Evolutionary conservation across 2,888 invertebrate species (phyloP).

Genomic region (Agrotis puta): DNA sequence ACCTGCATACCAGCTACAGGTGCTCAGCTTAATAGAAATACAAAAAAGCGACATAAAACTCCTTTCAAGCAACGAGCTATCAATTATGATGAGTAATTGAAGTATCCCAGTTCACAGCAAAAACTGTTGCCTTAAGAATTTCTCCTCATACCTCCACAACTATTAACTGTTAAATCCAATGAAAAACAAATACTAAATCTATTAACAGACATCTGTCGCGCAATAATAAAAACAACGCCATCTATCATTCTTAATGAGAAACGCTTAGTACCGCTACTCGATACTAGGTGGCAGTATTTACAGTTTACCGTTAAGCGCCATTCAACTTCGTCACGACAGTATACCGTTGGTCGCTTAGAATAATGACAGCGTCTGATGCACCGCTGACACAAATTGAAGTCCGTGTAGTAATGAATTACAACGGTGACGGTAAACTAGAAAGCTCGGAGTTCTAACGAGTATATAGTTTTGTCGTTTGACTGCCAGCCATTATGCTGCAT

Average conservation of each 20-base stretch:
- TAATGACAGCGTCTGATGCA: constrained; percentile 78
- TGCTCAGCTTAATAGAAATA: constrained; percentile 6
- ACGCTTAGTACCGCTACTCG: constrained; percentile 83
- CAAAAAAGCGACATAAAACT: constrained; percentile 23
- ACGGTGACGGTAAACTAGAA: constrained; percentile 67
- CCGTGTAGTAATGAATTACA: constrained; percentile 76
- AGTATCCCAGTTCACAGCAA: constrained; percentile 46
- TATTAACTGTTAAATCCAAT: constrained; percentile 53
- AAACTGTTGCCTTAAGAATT: constrained; percentile 51
- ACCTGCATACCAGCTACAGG: background rate
- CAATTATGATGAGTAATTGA: constrained; percentile 58
- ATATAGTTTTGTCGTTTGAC: constrained; percentile 45
- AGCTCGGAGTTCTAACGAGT: constrained; percentile 56
- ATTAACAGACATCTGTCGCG: constrained; percentile 41
- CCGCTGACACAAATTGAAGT: constrained; percentile 80
- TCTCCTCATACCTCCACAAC: constrained; percentile 27
- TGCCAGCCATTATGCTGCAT: constrained; percentile 37
- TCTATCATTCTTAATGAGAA: constrained; percentile 79
- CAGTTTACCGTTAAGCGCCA: constrained; percentile 76
- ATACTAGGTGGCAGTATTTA: constrained; percentile 85
- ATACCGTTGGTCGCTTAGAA: constrained; percentile 76
- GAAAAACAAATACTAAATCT: constrained; percentile 61
- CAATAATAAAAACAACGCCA: constrained; percentile 72
- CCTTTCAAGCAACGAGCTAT: constrained; percentile 19
- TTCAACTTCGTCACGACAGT: constrained; percentile 72